Evolutionary conservation across 2,113 vertebrate species (phyloP).

Genomic region (Lota lota): DNA sequence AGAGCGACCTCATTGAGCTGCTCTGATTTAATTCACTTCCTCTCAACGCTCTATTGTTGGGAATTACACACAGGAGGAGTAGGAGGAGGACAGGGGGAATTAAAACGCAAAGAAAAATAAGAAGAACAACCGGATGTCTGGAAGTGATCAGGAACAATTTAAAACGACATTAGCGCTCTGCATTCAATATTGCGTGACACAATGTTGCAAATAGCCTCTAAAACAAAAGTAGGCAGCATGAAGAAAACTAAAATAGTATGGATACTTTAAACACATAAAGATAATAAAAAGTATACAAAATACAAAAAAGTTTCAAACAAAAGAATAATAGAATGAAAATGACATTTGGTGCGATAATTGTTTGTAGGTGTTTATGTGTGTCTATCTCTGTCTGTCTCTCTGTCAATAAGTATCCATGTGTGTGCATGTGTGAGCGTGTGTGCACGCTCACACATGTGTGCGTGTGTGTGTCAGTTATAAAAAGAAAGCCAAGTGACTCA

Average conservation of each 20-base stretch:
- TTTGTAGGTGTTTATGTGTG: no score
- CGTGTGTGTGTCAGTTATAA: conserved; percentile 31
- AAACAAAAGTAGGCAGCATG: no score
- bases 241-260: no score
- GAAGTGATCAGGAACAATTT: conserved; percentile 21
- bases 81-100: conserved; percentile 9
- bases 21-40: conserved; percentile 62
- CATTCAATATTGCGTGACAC: no score
- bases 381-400: no score
- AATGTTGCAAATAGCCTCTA: no score
- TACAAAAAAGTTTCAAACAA: no score
- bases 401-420: no score
- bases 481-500: conserved; percentile 69
- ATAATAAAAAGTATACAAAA: no score
- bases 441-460: not conserved
- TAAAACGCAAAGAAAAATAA: conserved; percentile 1
- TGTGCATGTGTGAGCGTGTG: no score
- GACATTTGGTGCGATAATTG: not conserved
- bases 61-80: conserved; percentile 3
- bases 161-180: not conserved
- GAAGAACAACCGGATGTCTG: not conserved
- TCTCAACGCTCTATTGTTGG: conserved; percentile 30
- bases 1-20: conserved; percentile 55
- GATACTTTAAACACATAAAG: no score
- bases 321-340: not conserved